Evolutionary conservation across 2,797 vertebrate species (phyloP), one percentile per base, ranked within the genome.

Genomic region (Natrix natrix): DNA sequence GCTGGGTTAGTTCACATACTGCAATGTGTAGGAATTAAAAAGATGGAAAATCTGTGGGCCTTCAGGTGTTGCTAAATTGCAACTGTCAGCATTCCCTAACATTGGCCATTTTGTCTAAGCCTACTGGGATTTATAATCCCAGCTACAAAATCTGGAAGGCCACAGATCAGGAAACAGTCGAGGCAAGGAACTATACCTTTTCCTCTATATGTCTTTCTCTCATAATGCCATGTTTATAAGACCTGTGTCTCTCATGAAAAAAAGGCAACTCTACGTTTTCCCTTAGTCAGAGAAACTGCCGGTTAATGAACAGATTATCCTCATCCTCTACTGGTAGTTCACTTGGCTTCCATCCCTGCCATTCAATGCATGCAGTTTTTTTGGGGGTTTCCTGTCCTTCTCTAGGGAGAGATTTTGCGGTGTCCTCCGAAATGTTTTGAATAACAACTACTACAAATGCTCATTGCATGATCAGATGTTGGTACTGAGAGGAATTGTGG

Each of bases 1-100:
- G 74, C 37, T 83, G 74, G 74, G 74, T 24, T 7, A 0, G 1
- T 20, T 88, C 83, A 12, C 26, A 52, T 12, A 93, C 43, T 48
- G 32, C 16, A 54, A 61, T 54, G 8, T 10, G 16, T 43, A 87
- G n/a, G 91, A 92, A 43, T 93, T 92, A 93, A 93, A 90, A 90
- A 93, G 91, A 74, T 87, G 1, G 0, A 12, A 54, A 24, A 24
- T 43, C 10, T 32, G 1, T n/a, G 54, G 11, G 78, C 43, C 43
- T 83, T 48, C 20, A 83, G 78, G 20, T 83, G 4, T 83, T 83
- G 78, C 43, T 83, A 24, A 83, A 48, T 48, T 83, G 43, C 78
- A 83, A 48, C 22, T 48, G 37, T 48, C 20, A 83, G 43, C 10
- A 83, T 83, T 24, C 22, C 74, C 37, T 83, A 83, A 48, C 37